Evolutionary conservation across 2,797 vertebrate genomes (phyloP), one percentile per base, ranked within the genome.

Genomic region (Pseudotriccus pelzelni): DNA sequence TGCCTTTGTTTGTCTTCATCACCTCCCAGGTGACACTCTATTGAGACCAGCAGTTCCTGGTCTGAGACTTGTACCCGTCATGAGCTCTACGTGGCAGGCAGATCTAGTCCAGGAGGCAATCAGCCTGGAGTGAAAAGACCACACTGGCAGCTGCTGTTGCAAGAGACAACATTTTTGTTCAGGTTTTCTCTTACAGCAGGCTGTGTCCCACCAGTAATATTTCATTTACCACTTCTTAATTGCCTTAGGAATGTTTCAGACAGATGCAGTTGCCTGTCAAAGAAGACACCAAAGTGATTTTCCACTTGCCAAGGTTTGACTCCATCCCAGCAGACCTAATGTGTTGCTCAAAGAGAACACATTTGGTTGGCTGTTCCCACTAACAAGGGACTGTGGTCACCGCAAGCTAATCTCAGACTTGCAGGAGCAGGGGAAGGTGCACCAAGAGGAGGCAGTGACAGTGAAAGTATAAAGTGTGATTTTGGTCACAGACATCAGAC

Each of bases 1-100:
- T 93, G 74, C n/a, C 80, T 91, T 94, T 94, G 79, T 87, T 75
- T 68, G 49, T 70, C 78, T 77, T 96, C 85, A 41, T 89, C 95
- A 77, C 85, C 70, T 94, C 63, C 44, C 81, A 88, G 89, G 77
- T 88, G 94, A 90, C 37, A 24, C 56, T 81, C 55, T 67, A 4
- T 12, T 36, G 49, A 90, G 80, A 93, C 67, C 87, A 97, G 91
- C 18, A 67, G 50, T 17, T 89, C 47, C 79, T 76, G 41, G 30
- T 84, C 66, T 70, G 34, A 86, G 63, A 22, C 41, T 64, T 84
- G 34, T 60, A 39, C 52, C 87, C 18, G 0, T 79, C 66, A 49
- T n/a, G 20, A 96, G 47, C 39, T 11, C 68, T 72, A 49, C 0
- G 1, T 84, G 79, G 58, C 52, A 89, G 37, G 41, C 34, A 74